A percentile compares a stretch with the other conserved stretches of the same genome.
phyloP scores from a whole-genome alignment of 2,888 invertebrate species.

The Embidobia sp. region DNA sequence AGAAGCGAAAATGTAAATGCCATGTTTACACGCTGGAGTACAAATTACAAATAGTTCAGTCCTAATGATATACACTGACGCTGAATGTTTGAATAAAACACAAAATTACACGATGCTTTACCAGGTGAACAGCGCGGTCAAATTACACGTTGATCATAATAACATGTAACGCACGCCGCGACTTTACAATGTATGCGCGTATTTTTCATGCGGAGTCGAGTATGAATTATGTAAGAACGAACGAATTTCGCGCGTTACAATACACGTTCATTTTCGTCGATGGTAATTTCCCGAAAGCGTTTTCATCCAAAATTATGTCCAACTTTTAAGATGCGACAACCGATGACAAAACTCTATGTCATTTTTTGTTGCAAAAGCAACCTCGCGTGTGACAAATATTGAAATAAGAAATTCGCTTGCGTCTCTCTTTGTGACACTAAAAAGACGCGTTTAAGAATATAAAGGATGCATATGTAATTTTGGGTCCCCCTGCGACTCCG shows the following conservation, averaged over 20 bases:
- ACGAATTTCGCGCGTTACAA: conserved; percentile 10
- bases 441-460: conserved; percentile 17
- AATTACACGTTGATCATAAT: conserved; percentile 60
- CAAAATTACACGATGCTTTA: conserved; percentile 60
- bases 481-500: conserved; percentile 9
- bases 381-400: no score
- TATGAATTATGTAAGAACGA: conserved; percentile 38
- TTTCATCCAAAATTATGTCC: no score
- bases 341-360: no score
- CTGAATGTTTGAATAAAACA: conserved; percentile 61
- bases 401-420: conserved; percentile 2
- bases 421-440: no score
- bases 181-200: conserved; percentile 35
- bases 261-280: conserved; percentile 9
- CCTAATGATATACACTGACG: conserved; percentile 59
- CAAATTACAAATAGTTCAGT: conserved; percentile 61
- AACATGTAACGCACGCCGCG: conserved; percentile 46
- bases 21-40: conserved; percentile 57
- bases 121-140: conserved; percentile 47
- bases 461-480: conserved; percentile 31
- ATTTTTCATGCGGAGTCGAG: conserved; percentile 30
- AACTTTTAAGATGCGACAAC: no score
- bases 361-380: no score
- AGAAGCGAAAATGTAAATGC: conserved; percentile 62
- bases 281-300: neutral